Base-by-base conservation (phyloP, 2,888 invertebrate genomes). In the Epistrophe grossulariae region DNA sequence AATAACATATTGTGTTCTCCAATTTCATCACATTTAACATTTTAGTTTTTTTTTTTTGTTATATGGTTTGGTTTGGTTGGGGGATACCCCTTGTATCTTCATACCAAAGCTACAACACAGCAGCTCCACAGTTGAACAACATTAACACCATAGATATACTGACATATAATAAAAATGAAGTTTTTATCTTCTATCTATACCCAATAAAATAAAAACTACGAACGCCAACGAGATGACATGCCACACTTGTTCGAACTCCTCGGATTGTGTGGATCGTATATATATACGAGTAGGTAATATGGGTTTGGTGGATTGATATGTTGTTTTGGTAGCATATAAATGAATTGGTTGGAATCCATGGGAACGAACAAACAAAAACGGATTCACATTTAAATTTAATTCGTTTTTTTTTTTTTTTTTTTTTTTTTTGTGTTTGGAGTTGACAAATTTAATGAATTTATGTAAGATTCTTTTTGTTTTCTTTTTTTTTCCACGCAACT, bases 391-490 rank as follows among this genome's bases (percentile, higher is more conserved):
- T 77, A 66, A 40, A 71, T 80, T 43, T 50, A 73, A 64, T 88
- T 81, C 4, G 71, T 64, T 64, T 43, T 50, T 50, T 62, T 68
- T 57, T 48, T 43, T 38, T n/a, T n/a, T n/a, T n/a, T 57, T 66
- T 43, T 64, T 19, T 62, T 40, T 15, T 31, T 64, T 78, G 4
- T 15, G 15, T 28, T 55, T 38, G 24, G 77, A 81, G 88, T 88
- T 89, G 88, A 91, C 89, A 91, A 91, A 90, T 91, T 91, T 88
- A 89, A 88, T 88, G 77, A 79, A 83, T 87, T 81, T 82, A 57
- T 31, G 5, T 31, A 5, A 35, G 70, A 66, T 24, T 72, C 70
- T 87, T 88, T 73, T n/a, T n/a, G n/a, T n/a, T n/a, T n/a, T n/a
- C n/a, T 84, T 68, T 64, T 55, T 76, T 88, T 62, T 45, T 52